phyloP scores from a whole-genome alignment of 2,888 invertebrate species.

The Tenthredo amoena region DNA sequence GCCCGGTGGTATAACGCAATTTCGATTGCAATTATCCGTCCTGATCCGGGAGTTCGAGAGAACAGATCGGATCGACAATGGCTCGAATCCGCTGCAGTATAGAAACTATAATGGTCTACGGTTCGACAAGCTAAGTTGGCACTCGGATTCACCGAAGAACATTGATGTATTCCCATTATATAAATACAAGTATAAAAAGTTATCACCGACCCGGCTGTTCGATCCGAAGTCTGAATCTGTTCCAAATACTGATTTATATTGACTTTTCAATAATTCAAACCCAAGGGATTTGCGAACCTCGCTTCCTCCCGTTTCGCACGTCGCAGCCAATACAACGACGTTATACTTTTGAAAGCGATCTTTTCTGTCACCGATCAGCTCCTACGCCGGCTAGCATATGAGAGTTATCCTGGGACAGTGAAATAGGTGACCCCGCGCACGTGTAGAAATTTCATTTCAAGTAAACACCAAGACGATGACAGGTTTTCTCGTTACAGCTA shows the following conservation, averaged over 20 bases:
- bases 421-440: not conserved
- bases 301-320: not conserved
- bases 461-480: slow-evolving; percentile 28
- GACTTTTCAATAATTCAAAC: slow-evolving; percentile 32
- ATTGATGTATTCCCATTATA: slow-evolving; percentile 16
- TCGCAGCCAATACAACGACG: not conserved
- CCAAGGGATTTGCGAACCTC: not conserved
- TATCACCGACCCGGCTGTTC: slow-evolving; percentile 24
- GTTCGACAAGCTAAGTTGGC: slow-evolving; percentile 14
- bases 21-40: not conserved
- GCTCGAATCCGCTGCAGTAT: not conserved
- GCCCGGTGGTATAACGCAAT: not conserved
- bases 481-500: not conserved
- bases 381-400: not conserved
- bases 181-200: slow-evolving; percentile 23
- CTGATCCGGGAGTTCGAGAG: not conserved
- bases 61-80: not conserved
- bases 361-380: not conserved
- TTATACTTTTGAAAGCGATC: not conserved
- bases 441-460: not conserved
- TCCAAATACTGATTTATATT: slow-evolving; percentile 38
- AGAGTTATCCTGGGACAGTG: not conserved
- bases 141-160: not conserved
- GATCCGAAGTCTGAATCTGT: slow-evolving; percentile 16
- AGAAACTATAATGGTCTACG: not conserved